Percentiles rank a stretch among this genome's conserved stretches.
phyloP scores from a whole-genome alignment of 2,113 vertebrate genomes.

The Menidia beryllina region DNA sequence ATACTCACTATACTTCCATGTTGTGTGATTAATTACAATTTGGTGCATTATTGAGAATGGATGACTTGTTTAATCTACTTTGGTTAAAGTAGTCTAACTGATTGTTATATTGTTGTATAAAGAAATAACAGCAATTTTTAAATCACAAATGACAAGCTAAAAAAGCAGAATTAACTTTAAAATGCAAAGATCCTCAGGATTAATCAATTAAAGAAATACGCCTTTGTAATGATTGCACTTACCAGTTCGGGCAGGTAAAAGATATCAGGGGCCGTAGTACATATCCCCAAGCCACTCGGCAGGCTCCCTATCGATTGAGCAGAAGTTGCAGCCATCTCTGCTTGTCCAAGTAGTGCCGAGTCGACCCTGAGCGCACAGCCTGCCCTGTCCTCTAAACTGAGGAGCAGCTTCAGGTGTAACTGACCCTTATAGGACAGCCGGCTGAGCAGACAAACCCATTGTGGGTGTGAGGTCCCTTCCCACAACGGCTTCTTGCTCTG shows the following conservation, averaged over 20 bases:
- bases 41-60: too few species aligned
- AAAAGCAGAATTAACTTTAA: background rate
- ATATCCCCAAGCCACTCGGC: slow-evolving; percentile 78
- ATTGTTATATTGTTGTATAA: too few species aligned
- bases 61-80: background rate
- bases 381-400: slow-evolving; percentile 41
- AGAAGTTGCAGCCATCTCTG: slow-evolving; percentile 76
- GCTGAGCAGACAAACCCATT: slow-evolving; percentile 65
- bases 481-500: slow-evolving; percentile 32
- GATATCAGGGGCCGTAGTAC: slow-evolving; percentile 77
- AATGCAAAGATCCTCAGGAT: background rate
- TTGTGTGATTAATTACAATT: too few species aligned
- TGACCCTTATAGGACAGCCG: slow-evolving; percentile 50
- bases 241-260: slow-evolving; percentile 83
- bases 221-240: slow-evolving; percentile 31
- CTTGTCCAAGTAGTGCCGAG: background rate
- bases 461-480: slow-evolving; percentile 41
- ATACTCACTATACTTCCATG: too few species aligned
- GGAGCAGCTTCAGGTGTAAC: slow-evolving; percentile 47
- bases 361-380: background rate
- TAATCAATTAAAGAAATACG: background rate
- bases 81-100: background rate
- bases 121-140: too few species aligned
- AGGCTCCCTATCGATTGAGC: slow-evolving; percentile 72
- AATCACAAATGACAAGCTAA: too few species aligned